Evolutionary conservation across 2,888 invertebrate genomes (phyloP).

Genomic region (Melinaea marsaeus): DNA sequence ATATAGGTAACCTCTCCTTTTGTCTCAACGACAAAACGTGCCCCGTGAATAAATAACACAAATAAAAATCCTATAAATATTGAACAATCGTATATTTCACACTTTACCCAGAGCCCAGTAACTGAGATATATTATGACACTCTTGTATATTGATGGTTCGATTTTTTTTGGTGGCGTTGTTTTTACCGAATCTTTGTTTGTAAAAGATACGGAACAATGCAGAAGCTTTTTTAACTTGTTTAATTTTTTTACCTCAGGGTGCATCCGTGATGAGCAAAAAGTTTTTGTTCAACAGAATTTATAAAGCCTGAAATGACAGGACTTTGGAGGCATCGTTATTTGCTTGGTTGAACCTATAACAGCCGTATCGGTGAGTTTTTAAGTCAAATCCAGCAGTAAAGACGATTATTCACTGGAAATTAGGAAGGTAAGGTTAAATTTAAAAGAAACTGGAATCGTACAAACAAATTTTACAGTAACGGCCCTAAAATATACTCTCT

Average conservation of each 20-base stretch:
- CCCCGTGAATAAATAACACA: conserved; percentile 72
- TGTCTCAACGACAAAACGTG: conserved; percentile 37
- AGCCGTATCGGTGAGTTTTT: conserved; percentile 1
- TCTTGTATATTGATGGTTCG: conserved; percentile 49
- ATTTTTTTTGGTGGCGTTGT: conserved; percentile 54
- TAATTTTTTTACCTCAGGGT: conserved; percentile 23
- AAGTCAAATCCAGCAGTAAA: background rate
- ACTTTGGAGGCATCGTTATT: conserved; percentile 26
- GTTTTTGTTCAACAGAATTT: conserved; percentile 33
- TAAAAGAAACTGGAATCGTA: background rate
- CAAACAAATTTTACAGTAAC: background rate
- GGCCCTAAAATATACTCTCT: background rate
- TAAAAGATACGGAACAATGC: conserved; percentile 65
- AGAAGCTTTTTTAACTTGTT: conserved; percentile 46
- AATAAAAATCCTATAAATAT: conserved; percentile 75
- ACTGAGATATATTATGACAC: conserved; percentile 72
- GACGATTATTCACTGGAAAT: conserved; percentile 4
- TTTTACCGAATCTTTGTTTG: conserved; percentile 69
- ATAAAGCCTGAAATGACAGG: conserved; percentile 43
- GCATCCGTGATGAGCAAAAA: conserved; percentile 36
- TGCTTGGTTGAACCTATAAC: conserved; percentile 2
- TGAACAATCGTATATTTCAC: conserved; percentile 74
- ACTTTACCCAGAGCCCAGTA: conserved; percentile 61
- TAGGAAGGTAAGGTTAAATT: too few species aligned
- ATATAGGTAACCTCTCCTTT: conserved; percentile 52